A percentile compares a stretch with the other conserved stretches of the same genome.
phyloP scores from a whole-genome alignment of 92 coral and sea anemone genomes.

The Hydrozoanthus gracilis region DNA sequence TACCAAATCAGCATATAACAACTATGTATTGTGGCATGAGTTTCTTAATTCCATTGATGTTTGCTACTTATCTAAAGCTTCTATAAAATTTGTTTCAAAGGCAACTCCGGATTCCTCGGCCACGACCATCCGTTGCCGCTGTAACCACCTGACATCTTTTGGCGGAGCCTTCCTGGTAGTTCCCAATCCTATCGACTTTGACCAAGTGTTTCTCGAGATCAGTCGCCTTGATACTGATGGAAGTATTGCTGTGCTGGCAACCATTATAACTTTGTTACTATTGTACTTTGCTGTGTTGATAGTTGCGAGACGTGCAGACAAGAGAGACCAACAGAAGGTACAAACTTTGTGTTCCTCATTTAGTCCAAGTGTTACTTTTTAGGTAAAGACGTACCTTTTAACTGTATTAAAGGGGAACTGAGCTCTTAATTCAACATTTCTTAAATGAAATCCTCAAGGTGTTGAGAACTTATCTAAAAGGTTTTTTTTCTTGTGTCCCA shows the following conservation, averaged over 20 bases:
- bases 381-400: too few species aligned
- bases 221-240: slow-evolving; percentile 26
- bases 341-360: too few species aligned
- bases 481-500: too few species aligned
- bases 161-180: slow-evolving; percentile 27
- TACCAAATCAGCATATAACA: too few species aligned
- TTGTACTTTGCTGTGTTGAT: slow-evolving; percentile 20
- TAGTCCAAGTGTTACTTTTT: too few species aligned
- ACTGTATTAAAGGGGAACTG: too few species aligned
- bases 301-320: slow-evolving; percentile 34
- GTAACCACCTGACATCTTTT: slow-evolving; percentile 36
- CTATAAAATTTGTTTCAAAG: neutral
- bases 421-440: too few species aligned
- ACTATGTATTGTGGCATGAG: too few species aligned
- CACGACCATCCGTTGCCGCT: slow-evolving; percentile 14
- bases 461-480: too few species aligned
- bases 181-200: slow-evolving; percentile 39
- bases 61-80: too few species aligned
- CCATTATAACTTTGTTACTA: slow-evolving; percentile 1
- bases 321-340: slow-evolving; percentile 15
- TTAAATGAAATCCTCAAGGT: too few species aligned
- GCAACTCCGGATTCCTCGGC: neutral
- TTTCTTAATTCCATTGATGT: too few species aligned
- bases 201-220: slow-evolving; percentile 16
- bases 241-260: slow-evolving; percentile 26